These are phyloP conservation scores for Kryptolebias marmoratus DNA, from an alignment of 2,113 vertebrate species.

Conservation along the genomic window DNA sequence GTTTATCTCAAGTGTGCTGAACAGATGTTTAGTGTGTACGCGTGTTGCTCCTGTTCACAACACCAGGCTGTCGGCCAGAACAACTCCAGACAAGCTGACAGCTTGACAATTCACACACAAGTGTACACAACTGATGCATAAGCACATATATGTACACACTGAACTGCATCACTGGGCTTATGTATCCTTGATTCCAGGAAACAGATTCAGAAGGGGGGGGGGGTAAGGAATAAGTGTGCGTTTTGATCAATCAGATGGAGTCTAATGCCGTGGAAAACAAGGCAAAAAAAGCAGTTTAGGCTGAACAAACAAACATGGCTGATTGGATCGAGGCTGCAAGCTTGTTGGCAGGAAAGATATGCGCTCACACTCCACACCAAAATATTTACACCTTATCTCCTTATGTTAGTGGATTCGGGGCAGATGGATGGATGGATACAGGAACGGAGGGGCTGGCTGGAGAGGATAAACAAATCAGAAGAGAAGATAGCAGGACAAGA, in stretches of 20 bases:
- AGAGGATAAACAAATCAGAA: slow-evolving; percentile 63
- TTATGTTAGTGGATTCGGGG: slow-evolving; percentile 74
- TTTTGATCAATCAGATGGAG: slow-evolving; percentile 68
- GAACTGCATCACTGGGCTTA: slow-evolving; percentile 49
- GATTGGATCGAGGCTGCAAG: slow-evolving; percentile 69
- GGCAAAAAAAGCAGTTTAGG: slow-evolving; percentile 78
- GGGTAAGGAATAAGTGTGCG: slow-evolving; percentile 36
- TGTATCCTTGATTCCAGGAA: slow-evolving; percentile 56
- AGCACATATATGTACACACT: slow-evolving; percentile 30
- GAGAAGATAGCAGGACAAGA: slow-evolving; percentile 47
- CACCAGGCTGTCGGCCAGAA: slow-evolving; percentile 72
- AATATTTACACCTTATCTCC: slow-evolving; percentile 80
- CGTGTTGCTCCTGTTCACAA: slow-evolving; percentile 63
- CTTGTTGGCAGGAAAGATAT: slow-evolving; percentile 56
- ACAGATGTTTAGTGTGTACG: slow-evolving; percentile 54
- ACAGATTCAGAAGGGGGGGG: slow-evolving; percentile 40
- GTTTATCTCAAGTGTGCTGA: slow-evolving; percentile 22
- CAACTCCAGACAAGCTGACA: slow-evolving; percentile 71
- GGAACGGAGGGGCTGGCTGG: slow-evolving; percentile 56
- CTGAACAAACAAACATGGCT: slow-evolving; percentile 79
- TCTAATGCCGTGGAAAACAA: slow-evolving; percentile 67
- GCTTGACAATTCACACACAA: slow-evolving; percentile 63
- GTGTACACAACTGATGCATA: slow-evolving; percentile 21
- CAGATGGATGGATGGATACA: slow-evolving; percentile 61
- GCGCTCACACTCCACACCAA: slow-evolving; percentile 63